Percentiles rank a stretch among this genome's conserved stretches.
Conservation (phyloP, 1,140 invertebrate genomes). For the Euura saliciscinereae region DNA sequence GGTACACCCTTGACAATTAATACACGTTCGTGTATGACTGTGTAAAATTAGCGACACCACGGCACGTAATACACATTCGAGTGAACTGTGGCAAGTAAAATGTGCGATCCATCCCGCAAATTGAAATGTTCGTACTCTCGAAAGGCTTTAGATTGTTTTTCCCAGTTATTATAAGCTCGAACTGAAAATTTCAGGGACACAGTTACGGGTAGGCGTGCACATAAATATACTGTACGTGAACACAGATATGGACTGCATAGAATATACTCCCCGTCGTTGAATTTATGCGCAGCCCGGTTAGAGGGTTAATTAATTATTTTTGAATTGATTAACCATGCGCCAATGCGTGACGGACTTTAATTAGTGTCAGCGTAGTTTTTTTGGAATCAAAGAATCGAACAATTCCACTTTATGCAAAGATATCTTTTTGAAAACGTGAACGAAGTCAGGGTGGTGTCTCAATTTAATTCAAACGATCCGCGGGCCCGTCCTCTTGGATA, state of each 20-base stretch:
- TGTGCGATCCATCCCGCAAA: no score
- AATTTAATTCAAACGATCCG: conserved; percentile 11
- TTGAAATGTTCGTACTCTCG: no score
- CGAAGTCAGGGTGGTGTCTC: conserved; percentile 4
- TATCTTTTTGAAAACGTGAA: background rate
- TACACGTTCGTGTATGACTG: background rate
- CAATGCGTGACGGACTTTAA: background rate
- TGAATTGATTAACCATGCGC: background rate
- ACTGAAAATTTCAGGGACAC: no score
- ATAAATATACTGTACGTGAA: background rate
- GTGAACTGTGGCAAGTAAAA: no score
- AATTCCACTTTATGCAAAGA: background rate
- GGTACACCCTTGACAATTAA: conserved; percentile 6
- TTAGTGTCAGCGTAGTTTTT: background rate
- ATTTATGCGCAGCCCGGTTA: background rate
- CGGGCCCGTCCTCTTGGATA: conserved; percentile 6
- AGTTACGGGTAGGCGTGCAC: no score
- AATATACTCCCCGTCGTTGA: background rate
- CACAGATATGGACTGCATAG: background rate
- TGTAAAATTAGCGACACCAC: background rate
- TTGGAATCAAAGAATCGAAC: background rate
- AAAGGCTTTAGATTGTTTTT: no score
- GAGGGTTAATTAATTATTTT: conserved; percentile 4
- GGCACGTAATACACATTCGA: background rate
- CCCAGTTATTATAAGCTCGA: no score